Base-by-base conservation (phyloP, 2,113 vertebrate genomes). In the Oreochromis tanganicae region DNA sequence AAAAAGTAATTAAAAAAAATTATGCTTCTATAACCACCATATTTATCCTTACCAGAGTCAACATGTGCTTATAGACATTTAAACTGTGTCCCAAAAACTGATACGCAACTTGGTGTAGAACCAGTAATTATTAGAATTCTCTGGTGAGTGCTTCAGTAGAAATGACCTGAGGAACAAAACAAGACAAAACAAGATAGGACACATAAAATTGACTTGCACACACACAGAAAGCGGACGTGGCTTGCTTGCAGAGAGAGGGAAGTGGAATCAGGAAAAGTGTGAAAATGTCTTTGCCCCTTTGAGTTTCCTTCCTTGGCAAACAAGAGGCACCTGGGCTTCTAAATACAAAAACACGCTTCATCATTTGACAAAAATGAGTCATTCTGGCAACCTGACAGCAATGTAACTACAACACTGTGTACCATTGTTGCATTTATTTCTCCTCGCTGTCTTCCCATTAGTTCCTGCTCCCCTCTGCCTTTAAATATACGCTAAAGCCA, bases 21-120 rank as follows among this genome's bases (percentile, higher is more conserved):
- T 2, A 10, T 73, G 38, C 2, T 3, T 71, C 19, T 21, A 11
- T 19, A 75, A 75, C 6, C 21, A 7, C 68, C 5, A 27, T 48
- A 19, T 29, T 48, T 9, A 59, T 82, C 9, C 27, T 34, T 59
- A 14, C 6, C 16, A 68, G 7, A 68, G 3, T n/a, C 46, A 19
- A 17, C 8, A 21, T 83, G 6, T 81, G 29, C 38, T 57, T 17
- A 17, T 29, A 46, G 56, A 50, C 29, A 52, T 81, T 19, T 48
- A 84, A 54, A 80, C 52, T 91, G 92, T 96, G 95, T 96, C 95
- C 95, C 95, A 95, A 79, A 87, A 86, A 83, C 29, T 4, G 2
- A 41, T 81, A 80, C 12, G 11, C n/a, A 21, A 73, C 21, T 46
- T 29, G 17, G 24, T 19, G 55, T 24, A 78, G 41, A 81, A 78